Conservation (phyloP, 1,140 invertebrate species). For the Drosophila pandora region DNA sequence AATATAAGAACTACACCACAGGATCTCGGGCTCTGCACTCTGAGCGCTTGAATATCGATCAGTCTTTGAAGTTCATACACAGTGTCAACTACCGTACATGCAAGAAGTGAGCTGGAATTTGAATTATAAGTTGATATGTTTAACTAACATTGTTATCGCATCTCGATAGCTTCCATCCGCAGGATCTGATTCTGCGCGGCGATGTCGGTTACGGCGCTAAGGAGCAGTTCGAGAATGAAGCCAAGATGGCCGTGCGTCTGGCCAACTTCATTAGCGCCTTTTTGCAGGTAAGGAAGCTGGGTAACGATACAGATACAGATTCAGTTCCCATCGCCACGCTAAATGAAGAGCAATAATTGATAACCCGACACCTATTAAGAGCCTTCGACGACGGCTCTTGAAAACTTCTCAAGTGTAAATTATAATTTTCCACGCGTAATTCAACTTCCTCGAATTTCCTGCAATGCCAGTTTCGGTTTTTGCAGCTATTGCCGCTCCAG, state of each 20-base stretch:
- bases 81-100: slow-evolving; percentile 90
- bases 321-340: slow-evolving; percentile 63
- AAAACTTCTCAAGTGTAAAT: slow-evolving; percentile 83
- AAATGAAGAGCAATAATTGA: slow-evolving; percentile 81
- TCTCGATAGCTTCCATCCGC: slow-evolving; percentile 86
- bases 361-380: slow-evolving; percentile 82
- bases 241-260: slow-evolving; percentile 96
- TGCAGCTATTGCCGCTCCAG: background rate
- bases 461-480: slow-evolving; percentile 75
- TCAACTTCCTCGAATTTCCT: slow-evolving; percentile 83
- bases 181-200: slow-evolving; percentile 91
- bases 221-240: slow-evolving; percentile 96
- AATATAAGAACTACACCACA: slow-evolving; percentile 88
- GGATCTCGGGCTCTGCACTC: slow-evolving; percentile 87
- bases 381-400: slow-evolving; percentile 73
- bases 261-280: slow-evolving; percentile 98
- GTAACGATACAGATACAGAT: slow-evolving; percentile 2
- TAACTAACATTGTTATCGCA: slow-evolving; percentile 3
- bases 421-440: slow-evolving; percentile 83
- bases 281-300: slow-evolving; percentile 88
- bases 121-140: background rate
- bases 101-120: slow-evolving; percentile 82
- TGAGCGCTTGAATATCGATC: slow-evolving; percentile 89
- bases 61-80: slow-evolving; percentile 90
- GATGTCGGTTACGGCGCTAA: slow-evolving; percentile 94